Percentiles rank a stretch among this genome's conserved stretches.
These are phyloP conservation scores for Luperina testacea DNA, from an alignment of 2,888 invertebrate species.

Conservation along the genomic window DNA sequence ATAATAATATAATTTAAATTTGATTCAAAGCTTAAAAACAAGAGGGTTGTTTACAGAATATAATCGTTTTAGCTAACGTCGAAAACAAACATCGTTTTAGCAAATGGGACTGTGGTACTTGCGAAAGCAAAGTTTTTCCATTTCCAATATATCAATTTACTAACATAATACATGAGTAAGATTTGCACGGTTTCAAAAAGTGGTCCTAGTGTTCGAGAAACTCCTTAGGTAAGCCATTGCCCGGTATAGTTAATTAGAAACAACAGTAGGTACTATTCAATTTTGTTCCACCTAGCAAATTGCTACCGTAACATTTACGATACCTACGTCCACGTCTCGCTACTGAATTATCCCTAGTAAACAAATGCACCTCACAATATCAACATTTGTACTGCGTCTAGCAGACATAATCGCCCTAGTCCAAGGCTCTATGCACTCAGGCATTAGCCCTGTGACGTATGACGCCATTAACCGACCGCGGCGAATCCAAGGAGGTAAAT, in stretches of 20 bases:
- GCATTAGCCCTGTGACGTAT: conserved; percentile 57
- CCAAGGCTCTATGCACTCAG: conserved; percentile 22
- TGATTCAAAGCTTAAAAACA: background rate
- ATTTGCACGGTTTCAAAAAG: background rate
- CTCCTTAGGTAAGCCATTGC: background rate
- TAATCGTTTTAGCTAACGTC: background rate
- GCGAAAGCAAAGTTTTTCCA: background rate
- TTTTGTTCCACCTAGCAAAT: background rate
- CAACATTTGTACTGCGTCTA: conserved; percentile 38
- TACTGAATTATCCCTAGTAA: conserved; percentile 24
- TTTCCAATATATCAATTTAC: background rate
- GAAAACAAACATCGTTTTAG: background rate
- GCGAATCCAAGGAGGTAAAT: conserved; percentile 62
- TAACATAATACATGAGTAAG: background rate
- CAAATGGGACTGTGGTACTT: background rate
- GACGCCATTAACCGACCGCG: conserved; percentile 58
- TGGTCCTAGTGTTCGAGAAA: background rate
- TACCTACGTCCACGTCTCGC: conserved; percentile 1
- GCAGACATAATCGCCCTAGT: conserved; percentile 10
- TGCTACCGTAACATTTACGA: background rate
- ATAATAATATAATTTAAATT: too few relatives aligned
- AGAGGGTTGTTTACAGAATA: background rate
- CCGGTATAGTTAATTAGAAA: background rate
- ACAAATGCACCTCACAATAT: conserved; percentile 36
- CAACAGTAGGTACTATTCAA: background rate